phyloP scores from a whole-genome alignment of 1,140 invertebrate species.

The Drosophila auraria region DNA sequence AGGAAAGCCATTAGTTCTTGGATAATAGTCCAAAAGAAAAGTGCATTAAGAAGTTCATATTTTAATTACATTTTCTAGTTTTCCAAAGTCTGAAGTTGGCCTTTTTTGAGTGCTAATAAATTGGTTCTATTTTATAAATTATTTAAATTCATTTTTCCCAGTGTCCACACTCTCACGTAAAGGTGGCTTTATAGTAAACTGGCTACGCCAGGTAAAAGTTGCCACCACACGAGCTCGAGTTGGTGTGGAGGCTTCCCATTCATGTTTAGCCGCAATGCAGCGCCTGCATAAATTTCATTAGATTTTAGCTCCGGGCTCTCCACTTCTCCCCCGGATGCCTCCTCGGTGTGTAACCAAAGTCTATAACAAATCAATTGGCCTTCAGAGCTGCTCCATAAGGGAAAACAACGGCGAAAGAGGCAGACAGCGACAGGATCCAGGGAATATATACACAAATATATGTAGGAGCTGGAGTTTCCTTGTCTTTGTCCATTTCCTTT shows the following conservation, averaged over 20 bases:
- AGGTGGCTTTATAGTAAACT: constrained; percentile 48
- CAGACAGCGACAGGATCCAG: not conserved
- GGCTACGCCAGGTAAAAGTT: constrained; percentile 69
- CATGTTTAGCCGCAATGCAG: constrained; percentile 76
- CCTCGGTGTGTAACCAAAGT: constrained; percentile 30
- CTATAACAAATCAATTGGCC: constrained; percentile 78
- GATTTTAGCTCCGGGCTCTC: constrained; percentile 63
- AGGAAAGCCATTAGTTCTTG: not conserved
- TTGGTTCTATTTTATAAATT: too few relatives aligned
- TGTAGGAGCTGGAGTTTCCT: too few relatives aligned
- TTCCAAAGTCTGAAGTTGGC: too few relatives aligned
- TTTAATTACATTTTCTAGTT: not conserved
- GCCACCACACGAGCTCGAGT: constrained; percentile 29
- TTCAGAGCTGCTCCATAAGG: constrained; percentile 41
- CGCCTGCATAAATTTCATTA: constrained; percentile 82
- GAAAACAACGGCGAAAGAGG: not conserved
- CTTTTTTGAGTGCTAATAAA: too few relatives aligned
- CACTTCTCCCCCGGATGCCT: not conserved
- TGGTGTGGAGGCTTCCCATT: constrained; percentile 47
- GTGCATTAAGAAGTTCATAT: not conserved
- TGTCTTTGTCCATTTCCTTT: too few relatives aligned
- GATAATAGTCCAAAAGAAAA: not conserved
- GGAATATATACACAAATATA: constrained; percentile 8
- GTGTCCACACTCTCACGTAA: constrained; percentile 31
- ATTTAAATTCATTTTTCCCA: not conserved